These are phyloP conservation scores for Syngnathus floridae DNA, from an alignment of 2,113 vertebrate species.

Conservation along the genomic window DNA sequence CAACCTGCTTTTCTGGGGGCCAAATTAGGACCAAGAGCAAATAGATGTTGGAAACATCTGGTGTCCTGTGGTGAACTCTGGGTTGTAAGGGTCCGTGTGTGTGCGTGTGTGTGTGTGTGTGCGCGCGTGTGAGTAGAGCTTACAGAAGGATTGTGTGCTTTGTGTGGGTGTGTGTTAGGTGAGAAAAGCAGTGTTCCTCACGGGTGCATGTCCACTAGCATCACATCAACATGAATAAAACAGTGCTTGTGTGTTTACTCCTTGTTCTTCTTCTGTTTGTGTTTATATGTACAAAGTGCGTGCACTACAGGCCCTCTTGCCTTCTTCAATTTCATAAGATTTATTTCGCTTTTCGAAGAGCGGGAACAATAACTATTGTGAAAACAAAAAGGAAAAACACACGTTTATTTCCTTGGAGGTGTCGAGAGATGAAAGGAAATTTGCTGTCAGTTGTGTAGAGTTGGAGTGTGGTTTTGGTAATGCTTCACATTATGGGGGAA, in stretches of 20 bases:
- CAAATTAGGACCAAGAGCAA: background rate
- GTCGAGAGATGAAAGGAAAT: constrained; percentile 45
- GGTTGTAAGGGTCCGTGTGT: background rate
- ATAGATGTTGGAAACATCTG: constrained; percentile 30
- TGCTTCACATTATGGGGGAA: constrained; percentile 21
- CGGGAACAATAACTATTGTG: constrained; percentile 28
- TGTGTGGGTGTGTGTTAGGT: constrained; percentile 48
- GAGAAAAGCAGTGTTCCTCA: constrained; percentile 60
- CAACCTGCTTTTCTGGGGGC: background rate
- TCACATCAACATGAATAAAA: constrained; percentile 66
- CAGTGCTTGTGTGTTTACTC: constrained; percentile 33
- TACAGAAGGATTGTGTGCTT: constrained; percentile 23
- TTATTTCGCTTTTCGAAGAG: constrained; percentile 14
- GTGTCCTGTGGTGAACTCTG: constrained; percentile 31
- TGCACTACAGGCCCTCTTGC: background rate
- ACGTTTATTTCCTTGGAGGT: constrained; percentile 38
- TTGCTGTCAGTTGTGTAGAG: constrained; percentile 33
- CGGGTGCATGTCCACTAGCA: constrained; percentile 59
- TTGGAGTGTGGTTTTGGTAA: constrained; percentile 51
- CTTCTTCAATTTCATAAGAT: background rate
- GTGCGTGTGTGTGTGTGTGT: background rate
- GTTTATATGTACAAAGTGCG: constrained; percentile 17
- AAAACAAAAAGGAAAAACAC: constrained; percentile 2
- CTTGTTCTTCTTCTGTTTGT: constrained; percentile 31
- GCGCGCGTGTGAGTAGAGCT: constrained; percentile 1